These are phyloP conservation scores for Octonoba sinensis DNA, from an alignment of 2,888 invertebrate genomes.

Conservation along the genomic window DNA sequence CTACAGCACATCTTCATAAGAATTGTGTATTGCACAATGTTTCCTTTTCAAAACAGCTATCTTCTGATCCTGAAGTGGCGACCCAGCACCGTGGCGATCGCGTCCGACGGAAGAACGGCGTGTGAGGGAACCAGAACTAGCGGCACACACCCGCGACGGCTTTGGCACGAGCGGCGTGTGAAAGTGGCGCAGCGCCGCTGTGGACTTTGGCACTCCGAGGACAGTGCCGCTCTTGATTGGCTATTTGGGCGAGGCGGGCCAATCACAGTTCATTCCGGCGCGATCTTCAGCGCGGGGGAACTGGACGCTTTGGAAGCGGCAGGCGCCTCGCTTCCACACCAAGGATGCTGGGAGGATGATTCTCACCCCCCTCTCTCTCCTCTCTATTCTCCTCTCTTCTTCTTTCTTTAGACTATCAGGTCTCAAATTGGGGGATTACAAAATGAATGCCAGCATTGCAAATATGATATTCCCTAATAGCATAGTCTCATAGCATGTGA, in stretches of 20 bases:
- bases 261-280: slow-evolving; percentile 52
- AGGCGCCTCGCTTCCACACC: slow-evolving; percentile 41
- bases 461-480: slow-evolving; percentile 22
- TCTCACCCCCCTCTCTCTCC: slow-evolving; percentile 3
- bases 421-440: slow-evolving; percentile 19
- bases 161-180: slow-evolving; percentile 46
- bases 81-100: background rate
- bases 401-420: slow-evolving; percentile 15
- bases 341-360: background rate
- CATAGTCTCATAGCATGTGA: too few relatives aligned
- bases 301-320: slow-evolving; percentile 31
- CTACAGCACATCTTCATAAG: too few relatives aligned
- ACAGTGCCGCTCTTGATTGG: slow-evolving; percentile 62
- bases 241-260: slow-evolving; percentile 64
- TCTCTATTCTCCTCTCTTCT: slow-evolving; percentile 8
- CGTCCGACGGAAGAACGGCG: background rate
- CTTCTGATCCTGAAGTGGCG: background rate
- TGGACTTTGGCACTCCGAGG: slow-evolving; percentile 50
- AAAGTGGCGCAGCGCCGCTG: slow-evolving; percentile 59
- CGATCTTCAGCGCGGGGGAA: slow-evolving; percentile 44
- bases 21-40: too few relatives aligned
- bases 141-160: slow-evolving; percentile 21
- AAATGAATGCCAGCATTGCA: slow-evolving; percentile 11
- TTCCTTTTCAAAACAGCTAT: too few relatives aligned
- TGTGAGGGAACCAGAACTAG: background rate